Evolutionary conservation across 1,140 invertebrate genomes (phyloP).

Genomic region (Brachionus calyciflorus): DNA sequence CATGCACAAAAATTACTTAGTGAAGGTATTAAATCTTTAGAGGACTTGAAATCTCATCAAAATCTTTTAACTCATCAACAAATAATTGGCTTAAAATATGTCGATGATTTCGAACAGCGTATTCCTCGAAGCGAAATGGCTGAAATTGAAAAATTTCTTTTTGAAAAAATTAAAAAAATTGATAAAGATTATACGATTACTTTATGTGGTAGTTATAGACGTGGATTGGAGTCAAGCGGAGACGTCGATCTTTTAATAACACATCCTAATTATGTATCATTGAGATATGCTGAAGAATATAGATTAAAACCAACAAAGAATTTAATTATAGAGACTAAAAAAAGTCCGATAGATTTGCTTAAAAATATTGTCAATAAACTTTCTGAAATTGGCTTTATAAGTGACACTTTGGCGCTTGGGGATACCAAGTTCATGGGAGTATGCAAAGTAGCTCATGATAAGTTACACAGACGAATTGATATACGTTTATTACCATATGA

Average conservation of each 20-base stretch:
- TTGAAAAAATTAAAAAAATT: slow-evolving; percentile 51
- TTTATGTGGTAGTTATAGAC: slow-evolving; percentile 72
- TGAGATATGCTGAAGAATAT: slow-evolving; percentile 49
- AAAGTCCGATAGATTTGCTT: slow-evolving; percentile 56
- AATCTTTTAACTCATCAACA: slow-evolving; percentile 71
- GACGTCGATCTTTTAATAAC: slow-evolving; percentile 75
- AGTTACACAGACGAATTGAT: not conserved
- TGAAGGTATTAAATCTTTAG: slow-evolving; percentile 66
- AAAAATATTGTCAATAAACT: slow-evolving; percentile 67
- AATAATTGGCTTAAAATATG: slow-evolving; percentile 72
- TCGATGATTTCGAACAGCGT: slow-evolving; percentile 63
- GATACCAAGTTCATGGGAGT: slow-evolving; percentile 67
- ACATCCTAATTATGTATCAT: slow-evolving; percentile 66
- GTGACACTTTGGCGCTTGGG: slow-evolving; percentile 71
- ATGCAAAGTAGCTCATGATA: slow-evolving; percentile 27
- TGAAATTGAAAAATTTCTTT: slow-evolving; percentile 49
- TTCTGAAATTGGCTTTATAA: slow-evolving; percentile 66
- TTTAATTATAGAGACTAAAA: slow-evolving; percentile 9
- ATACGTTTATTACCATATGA: slow-evolving; percentile 22
- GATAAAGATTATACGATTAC: slow-evolving; percentile 67
- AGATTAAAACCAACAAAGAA: slow-evolving; percentile 56
- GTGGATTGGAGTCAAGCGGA: slow-evolving; percentile 68
- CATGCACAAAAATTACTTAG: slow-evolving; percentile 72
- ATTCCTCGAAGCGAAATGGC: slow-evolving; percentile 63
- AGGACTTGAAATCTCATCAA: slow-evolving; percentile 68